These are phyloP conservation scores for Saccostrea cuccullata DNA, from an alignment of 1,140 invertebrate species.

Conservation along the genomic window DNA sequence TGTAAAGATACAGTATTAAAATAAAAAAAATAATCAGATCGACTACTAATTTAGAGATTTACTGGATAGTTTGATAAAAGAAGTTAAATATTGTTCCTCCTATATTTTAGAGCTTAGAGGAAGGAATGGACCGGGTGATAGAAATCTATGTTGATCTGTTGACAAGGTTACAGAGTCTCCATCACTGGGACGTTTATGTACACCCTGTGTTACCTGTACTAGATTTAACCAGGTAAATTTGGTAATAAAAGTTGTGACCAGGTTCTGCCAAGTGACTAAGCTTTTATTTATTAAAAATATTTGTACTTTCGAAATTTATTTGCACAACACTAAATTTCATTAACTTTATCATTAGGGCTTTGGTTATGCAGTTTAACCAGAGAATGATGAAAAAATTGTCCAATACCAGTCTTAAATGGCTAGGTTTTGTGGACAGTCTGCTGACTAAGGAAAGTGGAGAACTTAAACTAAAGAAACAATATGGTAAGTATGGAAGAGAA, in stretches of 20 bases:
- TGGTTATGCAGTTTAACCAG: constrained; percentile 46
- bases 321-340: too few relatives aligned
- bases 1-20: constrained; percentile 26
- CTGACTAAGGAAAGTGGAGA: constrained; percentile 30
- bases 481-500: constrained; percentile 15
- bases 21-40: neutral
- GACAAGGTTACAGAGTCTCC: constrained; percentile 13
- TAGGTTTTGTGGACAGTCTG: constrained; percentile 35
- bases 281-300: too few relatives aligned
- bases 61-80: too few relatives aligned
- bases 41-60: too few relatives aligned
- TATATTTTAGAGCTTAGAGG: constrained; percentile 47
- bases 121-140: constrained; percentile 48
- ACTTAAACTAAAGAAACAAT: neutral
- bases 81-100: too few relatives aligned
- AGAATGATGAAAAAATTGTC: constrained; percentile 4
- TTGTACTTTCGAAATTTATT: too few relatives aligned
- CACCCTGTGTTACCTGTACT: constrained; percentile 55
- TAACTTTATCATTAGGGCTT: neutral
- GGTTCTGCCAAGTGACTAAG: too few relatives aligned
- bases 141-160: constrained; percentile 50
- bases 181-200: constrained; percentile 47
- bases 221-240: constrained; percentile 50
- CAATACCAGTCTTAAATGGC: constrained; percentile 6
- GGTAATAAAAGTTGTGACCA: too few relatives aligned